Evolutionary conservation across 2,113 vertebrate species (phyloP).

Genomic region (Phycodurus eques): DNA sequence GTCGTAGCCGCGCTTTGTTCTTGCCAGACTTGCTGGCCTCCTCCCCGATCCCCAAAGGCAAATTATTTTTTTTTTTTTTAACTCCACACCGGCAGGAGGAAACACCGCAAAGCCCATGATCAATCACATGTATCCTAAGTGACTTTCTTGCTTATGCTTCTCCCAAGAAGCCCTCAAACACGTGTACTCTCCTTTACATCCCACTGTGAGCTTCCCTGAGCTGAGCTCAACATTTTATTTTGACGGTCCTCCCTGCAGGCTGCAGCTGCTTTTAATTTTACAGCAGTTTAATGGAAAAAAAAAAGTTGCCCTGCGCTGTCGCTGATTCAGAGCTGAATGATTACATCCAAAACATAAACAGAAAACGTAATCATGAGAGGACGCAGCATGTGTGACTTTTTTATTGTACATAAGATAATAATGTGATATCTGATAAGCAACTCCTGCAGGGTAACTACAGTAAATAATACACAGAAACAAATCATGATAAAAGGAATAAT

Average conservation of each 20-base stretch:
- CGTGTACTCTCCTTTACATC: conserved; percentile 9
- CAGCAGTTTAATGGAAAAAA: background rate
- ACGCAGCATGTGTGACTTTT: background rate
- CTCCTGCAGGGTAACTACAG: background rate
- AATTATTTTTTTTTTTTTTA: conserved; percentile 20
- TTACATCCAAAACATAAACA: background rate
- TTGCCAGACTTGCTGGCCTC: conserved; percentile 59
- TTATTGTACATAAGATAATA: background rate
- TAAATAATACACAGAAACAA: background rate
- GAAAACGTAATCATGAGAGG: background rate
- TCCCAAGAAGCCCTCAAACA: conserved; percentile 11
- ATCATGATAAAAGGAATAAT: background rate
- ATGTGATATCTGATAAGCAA: background rate
- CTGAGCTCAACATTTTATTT: background rate
- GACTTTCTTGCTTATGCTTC: conserved; percentile 20
- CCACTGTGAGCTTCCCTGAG: conserved; percentile 5
- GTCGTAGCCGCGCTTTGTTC: conserved; percentile 57
- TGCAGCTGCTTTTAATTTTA: conserved; percentile 9
- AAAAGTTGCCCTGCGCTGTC: background rate
- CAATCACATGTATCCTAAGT: conserved; percentile 9
- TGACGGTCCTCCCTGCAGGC: background rate
- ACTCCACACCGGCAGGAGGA: conserved; percentile 29
- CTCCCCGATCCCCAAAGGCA: conserved; percentile 48
- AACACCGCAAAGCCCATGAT: conserved; percentile 26
- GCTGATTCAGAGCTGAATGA: background rate